Conservation (phyloP, 2,888 invertebrate species). For the Stegophylla sp. region DNA sequence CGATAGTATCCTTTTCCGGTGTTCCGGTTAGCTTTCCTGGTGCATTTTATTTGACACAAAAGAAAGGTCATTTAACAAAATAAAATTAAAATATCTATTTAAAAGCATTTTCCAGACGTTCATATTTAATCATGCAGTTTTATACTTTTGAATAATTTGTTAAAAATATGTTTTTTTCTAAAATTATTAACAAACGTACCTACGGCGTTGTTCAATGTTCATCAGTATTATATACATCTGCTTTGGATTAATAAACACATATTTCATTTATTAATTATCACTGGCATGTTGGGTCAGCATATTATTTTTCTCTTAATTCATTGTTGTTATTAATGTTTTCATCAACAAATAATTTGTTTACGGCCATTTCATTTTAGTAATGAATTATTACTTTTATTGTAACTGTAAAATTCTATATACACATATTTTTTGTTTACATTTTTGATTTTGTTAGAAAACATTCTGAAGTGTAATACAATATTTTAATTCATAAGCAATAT, state of each 20-base stretch:
- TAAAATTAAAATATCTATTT: slow-evolving; percentile 42
- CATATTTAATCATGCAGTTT: slow-evolving; percentile 1
- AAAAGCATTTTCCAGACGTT: slow-evolving; percentile 42
- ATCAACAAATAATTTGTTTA: not conserved
- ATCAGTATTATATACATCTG: not conserved
- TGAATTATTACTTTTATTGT: not conserved
- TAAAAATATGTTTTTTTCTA: slow-evolving; percentile 35
- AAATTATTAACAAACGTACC: slow-evolving; percentile 12
- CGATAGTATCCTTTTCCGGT: slow-evolving; percentile 58
- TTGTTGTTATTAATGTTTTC: not conserved
- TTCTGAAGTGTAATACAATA: too few species aligned
- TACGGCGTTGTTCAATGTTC: too few species aligned
- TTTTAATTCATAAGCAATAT: too few species aligned
- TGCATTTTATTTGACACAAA: slow-evolving; percentile 54
- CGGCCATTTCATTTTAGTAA: not conserved
- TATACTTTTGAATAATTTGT: slow-evolving; percentile 13
- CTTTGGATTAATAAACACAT: not conserved
- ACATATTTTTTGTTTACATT: not conserved
- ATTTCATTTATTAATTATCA: slow-evolving; percentile 24
- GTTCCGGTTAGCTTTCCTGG: slow-evolving; percentile 54
- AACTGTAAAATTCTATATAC: not conserved
- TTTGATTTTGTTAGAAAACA: too few species aligned
- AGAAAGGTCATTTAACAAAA: slow-evolving; percentile 46
- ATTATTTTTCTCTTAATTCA: not conserved
- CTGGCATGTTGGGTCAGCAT: not conserved